Evolutionary conservation across 1,140 invertebrate species (phyloP), one percentile per base, ranked within the genome.

Genomic region (Zaprionus capensis): DNA sequence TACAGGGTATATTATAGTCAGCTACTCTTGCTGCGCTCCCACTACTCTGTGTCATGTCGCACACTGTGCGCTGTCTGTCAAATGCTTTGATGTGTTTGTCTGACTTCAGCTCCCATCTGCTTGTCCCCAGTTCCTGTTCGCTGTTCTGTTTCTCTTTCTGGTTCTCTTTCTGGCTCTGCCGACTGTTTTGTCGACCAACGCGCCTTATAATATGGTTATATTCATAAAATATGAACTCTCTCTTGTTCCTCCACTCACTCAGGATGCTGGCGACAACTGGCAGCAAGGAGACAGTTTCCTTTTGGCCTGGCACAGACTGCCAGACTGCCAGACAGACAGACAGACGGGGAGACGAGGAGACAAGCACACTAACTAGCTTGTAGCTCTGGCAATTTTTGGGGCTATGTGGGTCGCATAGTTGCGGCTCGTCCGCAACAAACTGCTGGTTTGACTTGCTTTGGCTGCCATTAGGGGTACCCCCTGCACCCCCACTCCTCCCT

Each of bases 221-320:
- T 87, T 87, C 83, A 87, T 87, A 81, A 87, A 88, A 84, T 87
- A 87, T 87, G 81, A 87, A 87, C 84, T 81, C 79, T 34, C 71
- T 12, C 34, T 24, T 34, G 56, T 59, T 51, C 56, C 55, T 57
- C 22, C 34, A 17, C 24, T 57, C 28, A 2, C n/a, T n/a, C 53
- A 56, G 71, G 63, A 78, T 76, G 62, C 71, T 78, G 68, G 79
- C 81, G 84, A 87, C 83, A 87, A 87, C 76, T 87, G 57, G 20
- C 74, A 71, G 70, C 61, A 70, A 61, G 62, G 36, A 65, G 62
- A 71, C 74, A 38, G 62, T 61, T 56, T 65, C 46, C 71, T 69
- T 63, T 76, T 51, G 58, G 53, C 51, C 46, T 4, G 46, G 46
- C 46, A 9, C 20, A 22, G 46, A 22, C 20, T 11, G 20, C 1